Percentiles rank a stretch among this genome's conserved stretches.
Conservation (phyloP, 2,113 vertebrate genomes). For the Mixornis gularis region DNA sequence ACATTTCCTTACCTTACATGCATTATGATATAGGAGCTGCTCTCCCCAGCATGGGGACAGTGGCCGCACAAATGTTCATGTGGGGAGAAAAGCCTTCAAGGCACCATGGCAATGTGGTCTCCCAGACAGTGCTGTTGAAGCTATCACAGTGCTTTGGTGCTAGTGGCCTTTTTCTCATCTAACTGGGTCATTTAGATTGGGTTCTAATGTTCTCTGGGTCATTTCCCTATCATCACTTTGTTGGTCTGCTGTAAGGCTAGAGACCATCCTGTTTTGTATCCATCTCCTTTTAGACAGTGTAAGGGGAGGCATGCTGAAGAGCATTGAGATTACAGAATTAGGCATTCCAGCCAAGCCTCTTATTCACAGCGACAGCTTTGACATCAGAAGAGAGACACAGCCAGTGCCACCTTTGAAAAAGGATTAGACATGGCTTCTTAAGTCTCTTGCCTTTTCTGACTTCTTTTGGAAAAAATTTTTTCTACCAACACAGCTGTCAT, state of each 20-base stretch:
- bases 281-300: background rate
- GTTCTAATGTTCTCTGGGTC: background rate
- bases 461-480: background rate
- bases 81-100: background rate
- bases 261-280: background rate
- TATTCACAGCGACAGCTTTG: background rate
- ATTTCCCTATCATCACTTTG: background rate
- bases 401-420: background rate
- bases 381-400: background rate
- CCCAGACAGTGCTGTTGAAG: background rate
- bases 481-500: background rate
- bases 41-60: background rate
- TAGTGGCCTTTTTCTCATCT: background rate
- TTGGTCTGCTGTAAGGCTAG: background rate
- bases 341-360: background rate
- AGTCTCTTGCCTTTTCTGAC: background rate
- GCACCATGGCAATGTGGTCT: fast-evolving
- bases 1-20: background rate
- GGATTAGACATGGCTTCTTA: slow-evolving; percentile 38
- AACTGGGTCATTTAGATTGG: too few relatives aligned
- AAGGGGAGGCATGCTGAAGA: background rate
- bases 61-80: fast-evolving
- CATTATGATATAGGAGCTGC: background rate
- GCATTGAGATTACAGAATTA: background rate
- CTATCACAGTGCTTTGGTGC: background rate